Evolutionary conservation across 2,113 vertebrate species (phyloP).

Genomic region (Electrona antarctica): DNA sequence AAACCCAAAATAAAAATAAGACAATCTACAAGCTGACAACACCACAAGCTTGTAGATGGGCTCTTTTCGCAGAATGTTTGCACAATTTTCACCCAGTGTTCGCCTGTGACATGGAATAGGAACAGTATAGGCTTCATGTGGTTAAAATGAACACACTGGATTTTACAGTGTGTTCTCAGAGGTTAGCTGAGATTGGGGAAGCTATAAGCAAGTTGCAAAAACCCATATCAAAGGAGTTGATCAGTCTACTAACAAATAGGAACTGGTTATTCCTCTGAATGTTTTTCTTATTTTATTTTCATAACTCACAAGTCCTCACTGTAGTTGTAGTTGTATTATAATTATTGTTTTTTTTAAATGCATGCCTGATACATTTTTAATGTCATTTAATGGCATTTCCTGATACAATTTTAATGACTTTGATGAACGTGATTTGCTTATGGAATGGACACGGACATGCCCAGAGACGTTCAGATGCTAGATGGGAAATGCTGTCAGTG

Average conservation of each 20-base stretch:
- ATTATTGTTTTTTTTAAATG: constrained; percentile 60
- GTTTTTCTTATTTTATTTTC: constrained; percentile 3
- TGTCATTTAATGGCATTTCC: constrained; percentile 57
- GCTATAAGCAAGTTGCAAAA: constrained; percentile 32
- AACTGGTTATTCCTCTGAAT: constrained; percentile 31
- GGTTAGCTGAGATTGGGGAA: too few species aligned
- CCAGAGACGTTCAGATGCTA: not conserved
- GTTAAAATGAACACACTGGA: too few species aligned
- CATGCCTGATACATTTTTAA: constrained; percentile 66
- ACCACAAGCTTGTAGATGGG: too few species aligned
- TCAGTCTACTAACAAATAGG: constrained; percentile 14
- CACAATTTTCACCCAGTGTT: too few species aligned
- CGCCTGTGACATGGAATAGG: too few species aligned
- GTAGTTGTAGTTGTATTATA: constrained; percentile 42
- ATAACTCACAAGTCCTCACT: constrained; percentile 43
- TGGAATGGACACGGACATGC: constrained; percentile 28
- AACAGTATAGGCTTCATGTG: too few species aligned
- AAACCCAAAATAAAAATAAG: too few species aligned
- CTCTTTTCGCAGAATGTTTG: too few species aligned
- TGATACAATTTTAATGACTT: constrained; percentile 58
- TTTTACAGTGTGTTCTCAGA: too few species aligned
- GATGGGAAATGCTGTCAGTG: too few species aligned
- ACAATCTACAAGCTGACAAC: too few species aligned
- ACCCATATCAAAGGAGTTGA: constrained; percentile 22
- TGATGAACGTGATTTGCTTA: constrained; percentile 45